Evolutionary conservation across 2,113 vertebrate genomes (phyloP), one percentile per base, ranked within the genome.

Genomic region (Phrynosoma platyrhinos): DNA sequence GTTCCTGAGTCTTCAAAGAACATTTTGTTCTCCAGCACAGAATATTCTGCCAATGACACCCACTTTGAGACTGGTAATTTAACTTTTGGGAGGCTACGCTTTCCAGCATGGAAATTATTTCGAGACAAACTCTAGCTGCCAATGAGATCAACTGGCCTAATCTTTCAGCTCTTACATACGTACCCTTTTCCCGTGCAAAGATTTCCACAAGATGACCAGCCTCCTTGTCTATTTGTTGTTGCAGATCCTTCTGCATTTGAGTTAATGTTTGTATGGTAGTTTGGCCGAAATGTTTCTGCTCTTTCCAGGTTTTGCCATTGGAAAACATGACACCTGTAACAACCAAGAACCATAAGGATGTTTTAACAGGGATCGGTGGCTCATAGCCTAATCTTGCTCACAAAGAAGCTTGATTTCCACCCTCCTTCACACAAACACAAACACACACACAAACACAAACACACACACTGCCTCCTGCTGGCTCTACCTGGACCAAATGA

Each of bases 321-420:
- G 94, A 94, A 81, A 93, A 93, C 81, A 93, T 87, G 55, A 96
- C 23, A 1, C 94, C 91, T 96, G 52, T 25, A 47, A 3, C 72
- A n/a, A 20, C 10, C 4, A 52, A 76, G n/a, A 64, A 64, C 27
- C 53, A 64, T 27, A 13, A 6, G 13, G 21, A 8, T 18, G 14
- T 18, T 74, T 9, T 27, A 40, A 18, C 52, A 62, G 5, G 27
- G 18, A 64, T 18, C 18, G 12, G 8, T 20, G 18, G 5, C 5
- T 2, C 30, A 77, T 58, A 47, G 74, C 36, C 9, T 14, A 47
- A 52, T 52, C 82, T 62, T 58, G 12, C 2, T 18, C 55, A 25
- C 53, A 76, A 76, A 76, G 32, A 13, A 62, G 10, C 12, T 62
- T 85, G 13, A 40, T 4, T 21, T 58, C 25, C n/a, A 16, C 36